phyloP scores from a whole-genome alignment of 2,797 vertebrate genomes.

The Eremophila alpestris region DNA sequence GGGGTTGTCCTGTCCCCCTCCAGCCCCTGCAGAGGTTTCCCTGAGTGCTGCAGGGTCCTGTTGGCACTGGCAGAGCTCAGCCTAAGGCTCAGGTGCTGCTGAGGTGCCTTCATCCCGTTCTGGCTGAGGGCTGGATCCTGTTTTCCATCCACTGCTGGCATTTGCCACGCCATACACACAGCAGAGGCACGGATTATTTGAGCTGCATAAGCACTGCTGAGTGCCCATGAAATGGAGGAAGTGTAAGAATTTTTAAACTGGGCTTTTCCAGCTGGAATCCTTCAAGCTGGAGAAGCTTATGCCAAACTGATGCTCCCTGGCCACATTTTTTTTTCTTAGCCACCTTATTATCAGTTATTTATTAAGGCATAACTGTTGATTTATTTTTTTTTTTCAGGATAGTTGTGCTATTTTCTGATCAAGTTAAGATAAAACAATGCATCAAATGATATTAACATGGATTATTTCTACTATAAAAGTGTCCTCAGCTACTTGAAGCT shows the following conservation, averaged over 20 bases:
- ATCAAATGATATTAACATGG: neutral
- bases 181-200: neutral
- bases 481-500: neutral
- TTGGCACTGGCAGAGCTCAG: neutral
- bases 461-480: neutral
- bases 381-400: neutral
- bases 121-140: neutral
- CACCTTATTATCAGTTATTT: neutral
- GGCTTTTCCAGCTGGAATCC: neutral
- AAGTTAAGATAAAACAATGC: neutral
- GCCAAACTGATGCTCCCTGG: neutral
- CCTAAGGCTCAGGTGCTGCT: neutral
- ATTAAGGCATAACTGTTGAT: neutral
- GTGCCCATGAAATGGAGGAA: neutral
- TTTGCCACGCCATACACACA: accelerated
- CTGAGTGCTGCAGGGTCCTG: neutral
- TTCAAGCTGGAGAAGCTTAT: neutral
- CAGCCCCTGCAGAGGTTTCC: neutral
- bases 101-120: neutral
- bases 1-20: neutral
- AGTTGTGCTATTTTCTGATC: neutral
- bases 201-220: neutral
- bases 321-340: neutral
- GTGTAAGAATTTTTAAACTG: neutral
- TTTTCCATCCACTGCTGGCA: neutral